Base-by-base conservation (phyloP, 2,797 vertebrate species). In the Bucorvus abyssinicus region DNA sequence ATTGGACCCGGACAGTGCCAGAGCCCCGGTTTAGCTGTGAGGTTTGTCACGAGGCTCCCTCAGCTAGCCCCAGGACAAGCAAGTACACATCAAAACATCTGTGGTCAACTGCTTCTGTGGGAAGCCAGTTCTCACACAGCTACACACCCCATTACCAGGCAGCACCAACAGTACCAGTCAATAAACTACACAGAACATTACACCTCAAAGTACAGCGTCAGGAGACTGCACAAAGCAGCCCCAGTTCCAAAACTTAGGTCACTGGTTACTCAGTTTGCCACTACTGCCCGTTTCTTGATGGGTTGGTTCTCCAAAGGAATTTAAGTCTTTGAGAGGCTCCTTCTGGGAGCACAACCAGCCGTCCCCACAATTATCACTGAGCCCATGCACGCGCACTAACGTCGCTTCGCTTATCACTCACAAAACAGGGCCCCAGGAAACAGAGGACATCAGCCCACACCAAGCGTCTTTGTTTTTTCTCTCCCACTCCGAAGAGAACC, bases 31-130 rank as follows among this genome's bases (percentile, higher is more conserved):
- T 87, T 56, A 22, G 7, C 27, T 26, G 27, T 3, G 30, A 65
- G 69, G 68, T 16, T 52, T 30, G 71, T 59, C 95, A 77, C 83
- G 8, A 27, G 93, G 61, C 45, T 70, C 60, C 40, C 74, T 76
- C 50, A 10, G 34, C 14, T 32, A 74, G 44, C 75, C 73, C 53
- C 78, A 45, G 65, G 42, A 24, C 40, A 16, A 49, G 61, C 27
- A 23, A 18, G 5, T 12, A 24, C 0, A 13, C 50, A 20, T 6
- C 0, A 3, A 14, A 79, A 44, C 26, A 16, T 67, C 56, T 14
- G 77, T 45, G 56, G 17, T 6, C 63, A 22, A 36, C 10, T 12
- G n/a, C 45, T n/a, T 1, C 88, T 18, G 40, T 57, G 76, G 73
- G 50, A 19, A 73, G 52, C 4, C 14, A 12, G 50, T 13, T 59